These are phyloP conservation scores for Salpingus planirostris DNA, from an alignment of 2,888 invertebrate genomes.

Conservation along the genomic window DNA sequence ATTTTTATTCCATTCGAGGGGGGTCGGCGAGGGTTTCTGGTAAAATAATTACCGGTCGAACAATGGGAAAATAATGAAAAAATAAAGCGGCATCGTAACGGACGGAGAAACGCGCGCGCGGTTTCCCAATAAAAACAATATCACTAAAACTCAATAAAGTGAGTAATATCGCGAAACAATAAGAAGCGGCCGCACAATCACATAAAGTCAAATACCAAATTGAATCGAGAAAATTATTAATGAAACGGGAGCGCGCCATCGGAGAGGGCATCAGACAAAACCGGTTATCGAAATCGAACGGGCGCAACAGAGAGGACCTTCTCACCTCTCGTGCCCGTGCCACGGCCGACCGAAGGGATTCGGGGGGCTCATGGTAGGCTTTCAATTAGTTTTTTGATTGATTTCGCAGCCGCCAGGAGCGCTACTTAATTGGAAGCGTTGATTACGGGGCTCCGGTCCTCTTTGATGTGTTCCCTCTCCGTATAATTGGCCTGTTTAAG, in stretches of 20 bases:
- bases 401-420: slow-evolving; percentile 40
- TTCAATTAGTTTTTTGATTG: slow-evolving; percentile 44
- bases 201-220: slow-evolving; percentile 39
- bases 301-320: too few relatives aligned
- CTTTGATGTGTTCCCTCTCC: slow-evolving; percentile 39
- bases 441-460: slow-evolving; percentile 38
- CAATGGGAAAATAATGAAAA: slow-evolving; percentile 35
- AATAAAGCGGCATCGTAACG: slow-evolving; percentile 27
- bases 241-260: slow-evolving; percentile 29
- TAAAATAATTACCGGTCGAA: slow-evolving; percentile 32
- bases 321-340: too few relatives aligned
- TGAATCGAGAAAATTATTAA: slow-evolving; percentile 40
- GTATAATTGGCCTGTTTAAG: slow-evolving; percentile 41
- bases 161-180: slow-evolving; percentile 36
- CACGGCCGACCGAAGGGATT: slow-evolving; percentile 28
- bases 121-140: slow-evolving; percentile 35
- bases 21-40: too few relatives aligned
- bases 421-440: slow-evolving; percentile 42
- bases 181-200: slow-evolving; percentile 34
- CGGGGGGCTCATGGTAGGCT: slow-evolving; percentile 38
- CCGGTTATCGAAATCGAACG: slow-evolving; percentile 19
- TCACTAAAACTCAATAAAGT: slow-evolving; percentile 38
- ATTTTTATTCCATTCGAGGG: too few relatives aligned
- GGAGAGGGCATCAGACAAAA: too few relatives aligned
- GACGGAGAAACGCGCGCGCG: slow-evolving; percentile 22